Conservation (phyloP, 2,888 invertebrate species). For the Limnephilus lunatus region DNA sequence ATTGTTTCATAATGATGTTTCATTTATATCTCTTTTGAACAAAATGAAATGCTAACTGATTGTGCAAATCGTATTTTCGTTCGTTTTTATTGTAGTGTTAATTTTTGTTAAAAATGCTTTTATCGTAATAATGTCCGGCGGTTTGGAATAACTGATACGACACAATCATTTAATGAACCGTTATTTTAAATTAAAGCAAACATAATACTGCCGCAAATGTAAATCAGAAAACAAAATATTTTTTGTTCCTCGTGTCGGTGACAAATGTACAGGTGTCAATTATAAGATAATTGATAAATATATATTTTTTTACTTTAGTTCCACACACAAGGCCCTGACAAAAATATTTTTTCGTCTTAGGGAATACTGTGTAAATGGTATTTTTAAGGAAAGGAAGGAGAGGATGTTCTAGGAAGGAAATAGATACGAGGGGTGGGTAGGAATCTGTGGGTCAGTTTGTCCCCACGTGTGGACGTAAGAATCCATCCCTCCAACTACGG, state of each 20-base stretch:
- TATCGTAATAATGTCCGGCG: neutral
- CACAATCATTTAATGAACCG: neutral
- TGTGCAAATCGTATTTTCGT: conserved; percentile 5
- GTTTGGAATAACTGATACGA: neutral
- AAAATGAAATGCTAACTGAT: conserved; percentile 18
- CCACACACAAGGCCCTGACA: no score
- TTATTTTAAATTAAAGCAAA: neutral
- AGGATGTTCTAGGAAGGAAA: no score
- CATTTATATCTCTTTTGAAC: conserved; percentile 18
- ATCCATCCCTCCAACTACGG: no score
- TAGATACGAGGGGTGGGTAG: no score
- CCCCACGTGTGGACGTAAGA: no score
- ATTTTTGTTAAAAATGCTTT: conserved; percentile 18
- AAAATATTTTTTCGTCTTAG: no score
- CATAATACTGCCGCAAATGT: neutral
- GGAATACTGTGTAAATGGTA: no score
- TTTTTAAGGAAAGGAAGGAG: no score
- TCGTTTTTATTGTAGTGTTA: neutral
- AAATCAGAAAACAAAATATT: neutral
- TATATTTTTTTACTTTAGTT: no score
- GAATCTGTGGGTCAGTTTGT: no score
- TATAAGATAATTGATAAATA: no score
- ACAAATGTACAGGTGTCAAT: neutral
- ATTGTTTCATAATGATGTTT: conserved; percentile 42
- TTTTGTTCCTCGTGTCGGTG: neutral